Conservation (phyloP, 2,113 vertebrate species). For the Lathamus discolor region DNA sequence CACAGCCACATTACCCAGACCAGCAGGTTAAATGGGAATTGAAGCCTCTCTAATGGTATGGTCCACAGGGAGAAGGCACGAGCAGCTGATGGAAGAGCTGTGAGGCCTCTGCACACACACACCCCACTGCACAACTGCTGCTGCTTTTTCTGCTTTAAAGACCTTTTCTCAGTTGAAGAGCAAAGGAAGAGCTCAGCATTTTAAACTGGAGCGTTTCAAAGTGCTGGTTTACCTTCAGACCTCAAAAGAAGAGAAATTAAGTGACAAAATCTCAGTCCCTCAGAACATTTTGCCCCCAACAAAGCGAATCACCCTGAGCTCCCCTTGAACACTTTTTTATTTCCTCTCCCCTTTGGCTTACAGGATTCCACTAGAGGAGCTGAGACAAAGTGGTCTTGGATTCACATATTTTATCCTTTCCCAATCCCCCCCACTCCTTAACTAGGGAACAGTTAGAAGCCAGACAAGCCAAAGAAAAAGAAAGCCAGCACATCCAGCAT, state of each 20-base stretch:
- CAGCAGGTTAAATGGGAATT: background rate
- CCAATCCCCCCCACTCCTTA: background rate
- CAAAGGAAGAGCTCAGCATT: background rate
- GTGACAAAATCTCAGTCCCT: background rate
- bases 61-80: background rate
- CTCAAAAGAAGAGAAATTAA: background rate
- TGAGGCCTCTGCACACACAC: conserved; percentile 17
- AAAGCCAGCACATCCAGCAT: background rate
- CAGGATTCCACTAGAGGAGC: background rate
- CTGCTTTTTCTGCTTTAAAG: background rate
- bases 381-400: background rate
- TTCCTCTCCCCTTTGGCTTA: background rate
- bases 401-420: background rate
- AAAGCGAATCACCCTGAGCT: background rate
- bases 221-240: background rate
- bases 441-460: background rate
- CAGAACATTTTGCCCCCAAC: background rate
- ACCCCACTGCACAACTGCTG: background rate
- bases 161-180: background rate
- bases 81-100: background rate
- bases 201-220: background rate
- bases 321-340: background rate
- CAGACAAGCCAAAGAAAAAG: background rate
- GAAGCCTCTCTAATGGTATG: background rate
- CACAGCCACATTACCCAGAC: background rate